A percentile compares a stretch with the other conserved stretches of the same genome.
phyloP scores from a whole-genome alignment of 2,888 invertebrate species.

The Philereme vetulata region DNA sequence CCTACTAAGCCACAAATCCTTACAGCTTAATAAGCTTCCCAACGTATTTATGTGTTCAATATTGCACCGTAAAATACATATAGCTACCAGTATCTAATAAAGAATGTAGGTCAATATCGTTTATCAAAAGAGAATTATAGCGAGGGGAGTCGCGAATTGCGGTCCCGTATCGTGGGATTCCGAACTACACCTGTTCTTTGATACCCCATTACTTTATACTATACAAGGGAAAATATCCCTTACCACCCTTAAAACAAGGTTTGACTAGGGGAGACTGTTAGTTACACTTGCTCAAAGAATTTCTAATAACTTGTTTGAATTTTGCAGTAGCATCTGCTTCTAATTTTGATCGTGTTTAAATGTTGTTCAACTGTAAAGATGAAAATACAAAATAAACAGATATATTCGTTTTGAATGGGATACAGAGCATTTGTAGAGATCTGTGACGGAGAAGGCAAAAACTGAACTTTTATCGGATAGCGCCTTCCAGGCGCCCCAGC shows the following conservation, averaged over 20 bases:
- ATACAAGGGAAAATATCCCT: constrained; percentile 30
- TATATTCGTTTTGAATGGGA: background rate
- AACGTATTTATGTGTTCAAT: constrained; percentile 42
- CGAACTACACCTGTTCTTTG: constrained; percentile 52
- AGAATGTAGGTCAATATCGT: constrained; percentile 43
- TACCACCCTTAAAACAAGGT: constrained; percentile 21
- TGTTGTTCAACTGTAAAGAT: constrained; percentile 1
- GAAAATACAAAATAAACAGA: background rate
- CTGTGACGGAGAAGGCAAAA: constrained; percentile 3
- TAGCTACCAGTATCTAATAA: constrained; percentile 38
- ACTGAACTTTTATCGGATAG: background rate
- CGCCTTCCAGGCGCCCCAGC: too few relatives aligned
- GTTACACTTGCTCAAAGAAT: constrained; percentile 39
- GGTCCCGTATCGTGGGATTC: constrained; percentile 51
- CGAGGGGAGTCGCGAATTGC: constrained; percentile 51
- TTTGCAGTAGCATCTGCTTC: constrained; percentile 35
- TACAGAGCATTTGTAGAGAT: background rate
- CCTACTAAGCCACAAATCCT: constrained; percentile 22
- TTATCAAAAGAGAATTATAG: constrained; percentile 41
- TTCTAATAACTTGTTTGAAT: constrained; percentile 24
- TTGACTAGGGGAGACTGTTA: constrained; percentile 32
- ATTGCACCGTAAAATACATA: constrained; percentile 33
- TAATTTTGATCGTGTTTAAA: constrained; percentile 18
- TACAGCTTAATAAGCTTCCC: constrained; percentile 37
- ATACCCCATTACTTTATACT: constrained; percentile 46